phyloP scores from a whole-genome alignment of 2,797 vertebrate genomes.

The Valencia hispanica region DNA sequence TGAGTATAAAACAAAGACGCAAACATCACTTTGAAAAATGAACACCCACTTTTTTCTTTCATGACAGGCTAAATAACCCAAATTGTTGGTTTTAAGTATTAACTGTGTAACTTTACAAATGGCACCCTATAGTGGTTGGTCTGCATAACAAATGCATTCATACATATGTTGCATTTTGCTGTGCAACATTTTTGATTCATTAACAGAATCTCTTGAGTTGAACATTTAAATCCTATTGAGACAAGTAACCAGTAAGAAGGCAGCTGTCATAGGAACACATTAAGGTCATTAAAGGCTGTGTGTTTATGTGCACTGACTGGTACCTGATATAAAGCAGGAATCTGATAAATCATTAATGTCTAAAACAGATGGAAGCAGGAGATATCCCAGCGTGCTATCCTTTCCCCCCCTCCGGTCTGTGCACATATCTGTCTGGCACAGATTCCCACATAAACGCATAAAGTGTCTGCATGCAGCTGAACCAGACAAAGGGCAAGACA shows the following conservation, averaged over 20 bases:
- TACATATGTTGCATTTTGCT: too few relatives aligned
- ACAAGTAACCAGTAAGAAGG: too few relatives aligned
- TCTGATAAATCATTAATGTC: constrained; percentile 33
- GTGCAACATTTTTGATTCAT: not conserved
- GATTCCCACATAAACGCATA: not conserved
- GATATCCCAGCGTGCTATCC: not conserved
- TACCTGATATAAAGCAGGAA: constrained; percentile 33
- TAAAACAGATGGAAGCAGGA: constrained; percentile 41
- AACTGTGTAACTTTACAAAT: too few relatives aligned
- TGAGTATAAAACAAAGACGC: too few relatives aligned
- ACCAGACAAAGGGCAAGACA: constrained; percentile 17
- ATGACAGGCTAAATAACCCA: too few relatives aligned
- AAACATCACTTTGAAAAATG: too few relatives aligned
- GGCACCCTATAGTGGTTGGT: too few relatives aligned
- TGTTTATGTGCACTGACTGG: not conserved
- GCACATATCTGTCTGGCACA: not conserved
- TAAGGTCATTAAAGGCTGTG: not conserved
- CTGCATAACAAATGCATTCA: too few relatives aligned
- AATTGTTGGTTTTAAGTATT: too few relatives aligned
- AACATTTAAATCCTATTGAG: not conserved
- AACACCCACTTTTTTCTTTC: too few relatives aligned
- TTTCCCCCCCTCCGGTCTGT: not conserved
- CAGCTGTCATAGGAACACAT: too few relatives aligned
- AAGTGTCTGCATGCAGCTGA: not conserved
- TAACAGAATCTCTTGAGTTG: not conserved